Evolutionary conservation across 2,113 vertebrate species (phyloP), one percentile per base, ranked within the genome.

Genomic region (Dromas ardeola): DNA sequence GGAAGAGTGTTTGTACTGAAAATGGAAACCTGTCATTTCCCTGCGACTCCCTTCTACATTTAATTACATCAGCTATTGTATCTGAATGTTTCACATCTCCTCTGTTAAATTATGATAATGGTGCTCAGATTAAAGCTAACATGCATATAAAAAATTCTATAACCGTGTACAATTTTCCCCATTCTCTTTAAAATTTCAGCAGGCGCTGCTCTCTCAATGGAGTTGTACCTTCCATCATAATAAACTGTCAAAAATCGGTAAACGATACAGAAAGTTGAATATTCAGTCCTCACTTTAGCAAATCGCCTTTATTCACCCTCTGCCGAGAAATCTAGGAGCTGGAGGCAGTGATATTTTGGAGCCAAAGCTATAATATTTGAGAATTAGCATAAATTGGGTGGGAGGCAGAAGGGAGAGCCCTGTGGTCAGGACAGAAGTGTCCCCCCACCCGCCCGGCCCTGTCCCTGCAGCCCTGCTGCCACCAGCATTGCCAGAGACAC

Each of bases 51-150:
- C 72, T 93, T 69, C 53, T 42, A 56, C 81, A 9, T 77, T 71
- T 86, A 53, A 85, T 95, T 50, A 29, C 94, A 71, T 92, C 93
- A 71, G 69, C 86, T 87, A 43, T 55, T 83, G 66, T 84, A 53
- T 61, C 84, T 11, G 71, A 56, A 22, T 34, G 81, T 76, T 80
- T 73, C 94, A 45, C 40, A 11, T 58, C 70, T 76, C 53, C 81
- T 95, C 81, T 50, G 56, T 38, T 81, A 43, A 66, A 59, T 66
- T 88, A 38, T 34, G 71, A 73, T 65, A 43, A 78, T 88, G 84
- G 62, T 67, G 42, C 91, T 74, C 52, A 62, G 34, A 71, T 81
- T 86, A 45, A 91, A 92, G 69, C 86, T n/a, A 58, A 81, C 63
- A 15, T 1, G 38, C 25, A 17, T 50, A 56, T 59, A 43, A 66